Conservation (phyloP, 2,113 vertebrate genomes). For the Notothenia rossii region DNA sequence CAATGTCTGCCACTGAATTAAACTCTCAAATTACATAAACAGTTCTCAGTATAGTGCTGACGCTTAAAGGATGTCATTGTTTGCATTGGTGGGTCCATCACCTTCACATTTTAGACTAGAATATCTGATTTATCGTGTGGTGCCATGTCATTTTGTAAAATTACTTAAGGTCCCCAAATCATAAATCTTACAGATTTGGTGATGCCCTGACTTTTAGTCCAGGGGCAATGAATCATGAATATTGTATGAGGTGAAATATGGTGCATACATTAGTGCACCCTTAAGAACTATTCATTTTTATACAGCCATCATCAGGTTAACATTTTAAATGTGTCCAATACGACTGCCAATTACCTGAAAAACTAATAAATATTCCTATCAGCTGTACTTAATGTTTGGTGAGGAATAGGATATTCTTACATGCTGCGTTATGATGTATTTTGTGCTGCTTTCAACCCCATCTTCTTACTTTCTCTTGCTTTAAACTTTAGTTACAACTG, state of each 20-base stretch:
- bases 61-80: neutral
- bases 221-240: neutral
- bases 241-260: neutral
- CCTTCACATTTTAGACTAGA: neutral
- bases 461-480: neutral
- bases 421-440: neutral
- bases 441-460: neutral
- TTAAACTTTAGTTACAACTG: neutral
- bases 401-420: no score
- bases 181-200: neutral
- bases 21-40: no score
- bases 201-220: neutral
- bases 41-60: no score
- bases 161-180: neutral
- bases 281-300: no score
- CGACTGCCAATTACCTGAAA: no score
- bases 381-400: no score
- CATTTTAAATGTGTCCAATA: no score
- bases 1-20: constrained; percentile 2
- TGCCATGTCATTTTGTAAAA: neutral
- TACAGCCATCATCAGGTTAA: no score
- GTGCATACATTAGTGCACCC: neutral
- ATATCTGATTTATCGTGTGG: neutral
- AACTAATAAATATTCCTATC: no score
- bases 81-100: neutral